Conservation (phyloP, 2,113 vertebrate species). For the Lonchura striata region DNA sequence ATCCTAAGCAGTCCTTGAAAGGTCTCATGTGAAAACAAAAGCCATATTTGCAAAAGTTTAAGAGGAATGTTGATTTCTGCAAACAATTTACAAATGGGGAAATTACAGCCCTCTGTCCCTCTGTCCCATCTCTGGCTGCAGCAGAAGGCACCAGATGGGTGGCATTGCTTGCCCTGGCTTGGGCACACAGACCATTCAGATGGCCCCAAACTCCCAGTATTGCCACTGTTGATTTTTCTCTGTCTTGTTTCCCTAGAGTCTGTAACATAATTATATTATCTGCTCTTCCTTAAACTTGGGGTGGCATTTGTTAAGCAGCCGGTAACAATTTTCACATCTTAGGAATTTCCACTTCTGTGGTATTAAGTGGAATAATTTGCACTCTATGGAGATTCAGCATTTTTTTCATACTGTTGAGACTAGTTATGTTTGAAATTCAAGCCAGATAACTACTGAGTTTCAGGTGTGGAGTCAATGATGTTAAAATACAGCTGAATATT, state of each 20-base stretch:
- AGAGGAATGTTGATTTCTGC: not conserved
- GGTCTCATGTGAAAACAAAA: not conserved
- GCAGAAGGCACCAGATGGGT: not conserved
- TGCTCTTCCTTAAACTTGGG: not conserved
- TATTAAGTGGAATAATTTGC: not conserved
- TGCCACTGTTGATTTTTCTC: not conserved
- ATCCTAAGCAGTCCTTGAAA: not conserved
- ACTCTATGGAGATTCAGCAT: not conserved
- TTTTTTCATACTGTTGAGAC: not conserved
- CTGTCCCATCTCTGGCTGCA: not conserved
- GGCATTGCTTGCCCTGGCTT: not conserved
- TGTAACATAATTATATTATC: not conserved
- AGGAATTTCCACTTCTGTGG: not conserved
- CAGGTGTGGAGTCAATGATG: not conserved
- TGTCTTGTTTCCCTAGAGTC: not conserved
- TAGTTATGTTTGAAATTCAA: not conserved
- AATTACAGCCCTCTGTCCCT: not conserved
- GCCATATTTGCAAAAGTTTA: not conserved
- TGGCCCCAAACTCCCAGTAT: not conserved
- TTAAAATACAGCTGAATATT: not conserved
- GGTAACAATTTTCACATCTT: not conserved
- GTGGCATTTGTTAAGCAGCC: not conserved
- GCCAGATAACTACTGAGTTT: not conserved
- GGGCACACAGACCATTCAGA: not conserved
- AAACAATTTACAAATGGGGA: not conserved